Conservation (phyloP, 2,113 vertebrate genomes). For the Corvus moneduloides region DNA sequence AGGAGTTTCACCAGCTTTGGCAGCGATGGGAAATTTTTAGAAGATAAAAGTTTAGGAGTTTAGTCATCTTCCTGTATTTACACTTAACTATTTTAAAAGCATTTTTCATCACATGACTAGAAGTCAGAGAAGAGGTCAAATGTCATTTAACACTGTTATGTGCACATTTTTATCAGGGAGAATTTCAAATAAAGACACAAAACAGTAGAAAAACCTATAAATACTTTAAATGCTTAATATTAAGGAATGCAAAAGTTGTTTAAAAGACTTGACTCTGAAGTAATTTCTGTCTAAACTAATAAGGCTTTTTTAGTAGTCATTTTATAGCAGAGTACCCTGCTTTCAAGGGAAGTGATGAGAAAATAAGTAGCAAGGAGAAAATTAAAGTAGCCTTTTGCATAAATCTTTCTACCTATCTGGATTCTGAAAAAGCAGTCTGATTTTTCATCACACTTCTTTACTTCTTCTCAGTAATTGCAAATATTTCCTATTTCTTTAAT, state of each 20-base stretch:
- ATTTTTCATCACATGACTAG: conserved; percentile 28
- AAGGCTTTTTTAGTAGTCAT: neutral
- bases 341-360: neutral
- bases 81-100: conserved; percentile 49
- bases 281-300: neutral
- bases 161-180: neutral
- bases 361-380: neutral
- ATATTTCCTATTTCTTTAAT: neutral
- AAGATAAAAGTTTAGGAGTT: conserved; percentile 48
- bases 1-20: conserved; percentile 8
- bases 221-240: neutral
- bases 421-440: neutral
- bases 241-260: conserved; percentile 14
- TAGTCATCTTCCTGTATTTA: conserved; percentile 64
- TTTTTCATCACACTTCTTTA: neutral
- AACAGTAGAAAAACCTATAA: conserved; percentile 21
- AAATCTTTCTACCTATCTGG: neutral
- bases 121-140: conserved; percentile 42
- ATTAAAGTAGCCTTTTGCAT: neutral
- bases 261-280: neutral
- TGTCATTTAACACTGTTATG: conserved; percentile 13
- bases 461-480: neutral
- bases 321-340: neutral
- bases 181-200: conserved; percentile 28
- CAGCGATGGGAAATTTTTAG: neutral